phyloP scores from a whole-genome alignment of 2,888 invertebrate species.

The Athrips mouffetella region DNA sequence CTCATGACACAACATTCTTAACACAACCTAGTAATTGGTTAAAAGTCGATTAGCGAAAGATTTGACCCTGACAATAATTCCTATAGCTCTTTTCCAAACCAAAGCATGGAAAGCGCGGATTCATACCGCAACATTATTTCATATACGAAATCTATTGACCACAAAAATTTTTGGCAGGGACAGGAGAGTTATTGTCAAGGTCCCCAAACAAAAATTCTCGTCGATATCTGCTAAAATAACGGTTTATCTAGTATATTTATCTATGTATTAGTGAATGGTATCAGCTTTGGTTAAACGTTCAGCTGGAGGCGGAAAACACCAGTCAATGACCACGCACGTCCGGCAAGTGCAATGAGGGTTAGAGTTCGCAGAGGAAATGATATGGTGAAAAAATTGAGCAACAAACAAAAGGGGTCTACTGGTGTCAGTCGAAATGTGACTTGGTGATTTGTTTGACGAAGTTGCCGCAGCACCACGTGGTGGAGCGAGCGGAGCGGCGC shows the following conservation, averaged over 20 bases:
- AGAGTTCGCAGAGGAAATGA: slow-evolving; percentile 23
- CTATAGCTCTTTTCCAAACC: too few relatives aligned
- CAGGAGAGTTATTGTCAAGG: too few relatives aligned
- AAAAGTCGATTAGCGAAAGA: too few relatives aligned
- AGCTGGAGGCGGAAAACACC: slow-evolving; percentile 35
- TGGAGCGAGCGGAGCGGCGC: slow-evolving; percentile 77
- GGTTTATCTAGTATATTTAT: neutral
- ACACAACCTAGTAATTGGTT: slow-evolving; percentile 8
- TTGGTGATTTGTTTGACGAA: slow-evolving; percentile 88
- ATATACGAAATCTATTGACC: too few relatives aligned
- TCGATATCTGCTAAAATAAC: slow-evolving; percentile 3
- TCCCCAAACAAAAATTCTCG: neutral
- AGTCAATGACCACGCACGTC: slow-evolving; percentile 40
- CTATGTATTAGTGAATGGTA: slow-evolving; percentile 47
- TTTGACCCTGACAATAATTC: too few relatives aligned
- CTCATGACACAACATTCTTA: slow-evolving; percentile 1
- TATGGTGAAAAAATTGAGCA: slow-evolving; percentile 21
- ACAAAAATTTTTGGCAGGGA: too few relatives aligned
- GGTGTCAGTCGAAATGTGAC: slow-evolving; percentile 83
- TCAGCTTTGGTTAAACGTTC: slow-evolving; percentile 47
- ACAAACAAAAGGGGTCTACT: slow-evolving; percentile 35
- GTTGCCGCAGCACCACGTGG: slow-evolving; percentile 88
- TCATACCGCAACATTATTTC: too few relatives aligned
- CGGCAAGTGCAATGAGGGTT: slow-evolving; percentile 27
- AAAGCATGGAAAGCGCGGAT: too few relatives aligned